phyloP scores from a whole-genome alignment of 2,888 invertebrate species.

The Dione vanillae region DNA sequence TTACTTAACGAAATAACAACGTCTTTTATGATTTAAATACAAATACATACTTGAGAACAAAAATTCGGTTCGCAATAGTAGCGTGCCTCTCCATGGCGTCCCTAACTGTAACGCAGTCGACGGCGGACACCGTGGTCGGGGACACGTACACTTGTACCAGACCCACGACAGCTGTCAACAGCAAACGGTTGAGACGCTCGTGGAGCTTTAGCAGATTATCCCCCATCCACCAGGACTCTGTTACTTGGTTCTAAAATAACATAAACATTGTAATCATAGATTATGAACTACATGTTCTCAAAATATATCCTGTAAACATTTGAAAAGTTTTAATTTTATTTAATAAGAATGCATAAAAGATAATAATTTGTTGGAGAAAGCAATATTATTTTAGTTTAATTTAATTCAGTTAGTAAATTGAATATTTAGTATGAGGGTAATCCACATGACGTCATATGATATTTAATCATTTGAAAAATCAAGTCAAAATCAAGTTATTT shows the following conservation, averaged over 20 bases:
- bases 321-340: too few relatives aligned
- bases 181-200: slow-evolving; percentile 59
- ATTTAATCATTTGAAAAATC: too few relatives aligned
- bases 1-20: neutral
- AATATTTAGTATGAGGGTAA: too few relatives aligned
- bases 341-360: too few relatives aligned
- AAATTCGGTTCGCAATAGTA: slow-evolving; percentile 52
- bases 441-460: too few relatives aligned
- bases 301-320: too few relatives aligned
- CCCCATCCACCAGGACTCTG: slow-evolving; percentile 52
- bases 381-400: too few relatives aligned
- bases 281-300: too few relatives aligned
- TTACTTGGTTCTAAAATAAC: slow-evolving; percentile 23
- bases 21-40: neutral
- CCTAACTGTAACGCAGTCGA: slow-evolving; percentile 73
- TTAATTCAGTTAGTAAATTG: too few relatives aligned
- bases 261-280: neutral
- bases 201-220: slow-evolving; percentile 57
- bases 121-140: slow-evolving; percentile 79
- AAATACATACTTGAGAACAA: slow-evolving; percentile 59
- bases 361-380: too few relatives aligned
- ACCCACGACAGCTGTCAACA: slow-evolving; percentile 80
- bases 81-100: slow-evolving; percentile 74
- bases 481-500: too few relatives aligned
- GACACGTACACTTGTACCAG: slow-evolving; percentile 86